phyloP scores from a whole-genome alignment of 1,140 invertebrate species.

The Drosophila fuyamai region DNA sequence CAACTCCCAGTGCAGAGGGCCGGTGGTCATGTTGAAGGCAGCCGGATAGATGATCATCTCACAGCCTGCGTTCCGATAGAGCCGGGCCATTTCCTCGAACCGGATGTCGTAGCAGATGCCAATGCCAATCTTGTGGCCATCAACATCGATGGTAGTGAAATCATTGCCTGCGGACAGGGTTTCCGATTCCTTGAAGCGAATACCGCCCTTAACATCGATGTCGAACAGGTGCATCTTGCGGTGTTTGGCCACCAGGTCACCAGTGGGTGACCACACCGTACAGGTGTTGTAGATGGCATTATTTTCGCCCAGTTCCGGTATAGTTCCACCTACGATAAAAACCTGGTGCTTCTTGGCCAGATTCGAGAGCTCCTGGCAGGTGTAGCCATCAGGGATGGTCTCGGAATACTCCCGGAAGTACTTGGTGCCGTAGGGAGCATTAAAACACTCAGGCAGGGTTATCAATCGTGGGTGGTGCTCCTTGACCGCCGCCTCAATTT shows the following conservation, averaged over 20 bases:
- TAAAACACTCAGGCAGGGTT: constrained; percentile 96
- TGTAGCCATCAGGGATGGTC: constrained; percentile 91
- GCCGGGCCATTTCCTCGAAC: constrained; percentile 94
- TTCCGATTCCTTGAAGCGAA: constrained; percentile 97
- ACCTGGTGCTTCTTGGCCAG: constrained; percentile 92
- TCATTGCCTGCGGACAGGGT: constrained; percentile 91
- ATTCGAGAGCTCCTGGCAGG: constrained; percentile 89
- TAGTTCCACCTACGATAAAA: constrained; percentile 95
- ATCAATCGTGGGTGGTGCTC: constrained; percentile 91
- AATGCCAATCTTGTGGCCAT: constrained; percentile 92
- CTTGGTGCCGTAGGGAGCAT: constrained; percentile 95
- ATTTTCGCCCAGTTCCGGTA: constrained; percentile 90
- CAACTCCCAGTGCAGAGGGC: constrained; percentile 96
- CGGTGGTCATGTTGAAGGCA: constrained; percentile 98
- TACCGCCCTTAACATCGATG: constrained; percentile 96
- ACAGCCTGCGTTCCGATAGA: constrained; percentile 93
- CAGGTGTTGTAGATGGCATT: constrained; percentile 95
- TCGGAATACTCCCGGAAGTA: constrained; percentile 92
- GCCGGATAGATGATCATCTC: constrained; percentile 95
- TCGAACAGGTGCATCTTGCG: constrained; percentile 97
- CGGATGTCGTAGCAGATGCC: constrained; percentile 98
- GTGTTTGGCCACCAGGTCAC: constrained; percentile 90
- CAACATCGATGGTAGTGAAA: constrained; percentile 91
- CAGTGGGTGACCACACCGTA: constrained; percentile 93
- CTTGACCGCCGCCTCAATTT: constrained; percentile 90